phyloP scores from a whole-genome alignment of 2,113 vertebrate genomes.

The Terrapene triunguis region DNA sequence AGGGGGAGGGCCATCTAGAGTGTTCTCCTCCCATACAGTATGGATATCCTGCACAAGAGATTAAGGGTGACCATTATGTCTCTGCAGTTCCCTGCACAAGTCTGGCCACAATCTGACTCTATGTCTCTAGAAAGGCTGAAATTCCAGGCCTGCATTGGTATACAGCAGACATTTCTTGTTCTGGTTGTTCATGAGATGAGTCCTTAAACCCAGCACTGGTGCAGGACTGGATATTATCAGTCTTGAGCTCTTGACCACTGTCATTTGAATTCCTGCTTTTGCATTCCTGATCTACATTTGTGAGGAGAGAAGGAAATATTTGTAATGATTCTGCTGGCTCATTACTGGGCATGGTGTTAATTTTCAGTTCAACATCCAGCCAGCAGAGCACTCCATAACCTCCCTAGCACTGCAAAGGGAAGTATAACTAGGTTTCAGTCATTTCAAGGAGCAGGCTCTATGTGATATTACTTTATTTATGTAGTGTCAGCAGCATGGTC shows the following conservation, averaged over 20 bases:
- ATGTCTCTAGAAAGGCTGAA: not conserved
- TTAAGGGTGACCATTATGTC: not conserved
- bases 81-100: not conserved
- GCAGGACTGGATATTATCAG: not conserved
- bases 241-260: not conserved
- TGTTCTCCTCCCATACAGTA: not conserved
- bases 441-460: not conserved
- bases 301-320: not conserved
- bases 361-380: not conserved
- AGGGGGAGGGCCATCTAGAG: no score
- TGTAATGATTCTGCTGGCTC: not conserved
- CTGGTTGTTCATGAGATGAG: not conserved
- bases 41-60: not conserved
- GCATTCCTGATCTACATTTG: not conserved
- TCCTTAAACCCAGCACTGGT: conserved; percentile 1
- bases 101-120: not conserved
- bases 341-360: not conserved
- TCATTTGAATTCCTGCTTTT: not conserved
- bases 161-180: not conserved
- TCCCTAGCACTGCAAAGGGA: not conserved
- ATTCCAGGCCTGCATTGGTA: not conserved
- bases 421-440: not conserved
- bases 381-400: not conserved
- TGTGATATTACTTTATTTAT: not conserved
- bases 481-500: not conserved